Conservation (phyloP, 2,888 invertebrate genomes). For the Oeneis ivallda region DNA sequence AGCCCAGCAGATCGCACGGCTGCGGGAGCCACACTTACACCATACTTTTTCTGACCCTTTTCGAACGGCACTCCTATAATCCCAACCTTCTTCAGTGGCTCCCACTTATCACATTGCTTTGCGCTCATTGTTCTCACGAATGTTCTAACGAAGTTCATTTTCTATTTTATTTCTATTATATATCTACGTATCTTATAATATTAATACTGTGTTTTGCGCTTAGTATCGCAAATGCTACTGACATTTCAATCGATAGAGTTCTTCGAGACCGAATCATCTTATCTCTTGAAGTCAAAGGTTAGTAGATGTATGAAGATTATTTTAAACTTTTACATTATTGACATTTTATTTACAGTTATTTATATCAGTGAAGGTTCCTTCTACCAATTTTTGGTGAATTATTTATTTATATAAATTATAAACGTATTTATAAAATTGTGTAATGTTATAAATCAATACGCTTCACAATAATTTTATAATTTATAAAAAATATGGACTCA, state of each 20-base stretch:
- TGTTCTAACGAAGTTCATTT: constrained; percentile 65
- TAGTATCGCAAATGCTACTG: constrained; percentile 20
- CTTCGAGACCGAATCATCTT: constrained; percentile 24
- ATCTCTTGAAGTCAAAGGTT: constrained; percentile 37
- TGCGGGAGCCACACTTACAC: constrained; percentile 87
- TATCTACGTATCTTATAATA: not conserved
- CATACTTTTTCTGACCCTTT: constrained; percentile 88
- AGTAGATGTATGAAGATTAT: constrained; percentile 6
- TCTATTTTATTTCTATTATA: constrained; percentile 38
- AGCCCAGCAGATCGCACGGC: constrained; percentile 85
- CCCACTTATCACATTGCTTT: constrained; percentile 48
- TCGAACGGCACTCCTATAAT: constrained; percentile 91
- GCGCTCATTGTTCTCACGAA: constrained; percentile 64
- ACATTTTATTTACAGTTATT: not conserved
- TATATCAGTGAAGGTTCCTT: too few species aligned
- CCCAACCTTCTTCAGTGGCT: constrained; percentile 81
- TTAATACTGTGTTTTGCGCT: constrained; percentile 17
- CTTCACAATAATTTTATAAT: too few species aligned
- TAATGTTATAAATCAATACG: too few species aligned
- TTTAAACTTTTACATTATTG: constrained; percentile 7
- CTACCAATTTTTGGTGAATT: too few species aligned
- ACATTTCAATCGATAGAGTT: constrained; percentile 21
- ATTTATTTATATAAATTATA: too few species aligned
- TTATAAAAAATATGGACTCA: too few species aligned
- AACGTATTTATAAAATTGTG: too few species aligned